A percentile compares a stretch with the other conserved stretches of the same genome.
These are phyloP conservation scores for Trogon melanurus DNA, from an alignment of 2,113 vertebrate species.

Conservation along the genomic window DNA sequence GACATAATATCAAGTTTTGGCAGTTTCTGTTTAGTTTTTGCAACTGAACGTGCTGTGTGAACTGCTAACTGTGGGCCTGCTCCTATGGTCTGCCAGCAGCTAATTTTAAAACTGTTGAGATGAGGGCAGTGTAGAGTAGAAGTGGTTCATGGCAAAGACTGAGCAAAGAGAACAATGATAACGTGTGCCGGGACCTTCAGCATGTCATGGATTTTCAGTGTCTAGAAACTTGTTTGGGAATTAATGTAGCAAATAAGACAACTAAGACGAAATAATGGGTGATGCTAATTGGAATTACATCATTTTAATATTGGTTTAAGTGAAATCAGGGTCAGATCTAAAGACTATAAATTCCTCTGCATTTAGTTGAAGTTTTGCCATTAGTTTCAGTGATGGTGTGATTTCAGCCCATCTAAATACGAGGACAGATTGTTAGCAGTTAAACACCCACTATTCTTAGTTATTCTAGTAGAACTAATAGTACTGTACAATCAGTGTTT, in stretches of 20 bases:
- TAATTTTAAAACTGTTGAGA: not conserved
- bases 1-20: not conserved
- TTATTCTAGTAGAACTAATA: not conserved
- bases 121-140: not conserved
- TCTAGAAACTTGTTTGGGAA: not conserved
- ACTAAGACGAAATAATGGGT: not conserved
- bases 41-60: not conserved
- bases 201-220: not conserved
- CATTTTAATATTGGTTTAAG: not conserved
- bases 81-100: not conserved
- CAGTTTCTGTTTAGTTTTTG: not conserved
- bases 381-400: not conserved
- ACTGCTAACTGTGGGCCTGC: not conserved
- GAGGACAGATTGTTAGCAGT: not conserved
- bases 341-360: not conserved
- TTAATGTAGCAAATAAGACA: not conserved
- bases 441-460: not conserved
- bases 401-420: not conserved
- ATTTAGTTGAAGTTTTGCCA: not conserved
- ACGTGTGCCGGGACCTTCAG: not conserved
- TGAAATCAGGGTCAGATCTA: not conserved
- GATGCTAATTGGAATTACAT: not conserved
- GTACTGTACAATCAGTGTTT: not conserved
- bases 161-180: not conserved
- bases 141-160: accelerated